phyloP scores from a whole-genome alignment of 2,888 invertebrate species.

The Eudemis profundana region DNA sequence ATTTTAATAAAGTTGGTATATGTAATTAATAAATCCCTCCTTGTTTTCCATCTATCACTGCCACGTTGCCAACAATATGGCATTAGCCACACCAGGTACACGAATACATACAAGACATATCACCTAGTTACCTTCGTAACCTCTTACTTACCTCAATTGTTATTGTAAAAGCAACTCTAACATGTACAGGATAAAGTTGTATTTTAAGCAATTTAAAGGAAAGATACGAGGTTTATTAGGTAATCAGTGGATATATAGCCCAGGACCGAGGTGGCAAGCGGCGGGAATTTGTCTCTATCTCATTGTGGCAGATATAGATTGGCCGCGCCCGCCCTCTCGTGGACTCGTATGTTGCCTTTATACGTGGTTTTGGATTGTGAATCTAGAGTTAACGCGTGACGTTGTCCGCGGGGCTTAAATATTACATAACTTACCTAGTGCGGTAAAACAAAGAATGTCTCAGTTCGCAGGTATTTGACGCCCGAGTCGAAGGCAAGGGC shows the following conservation, averaged over 20 bases:
- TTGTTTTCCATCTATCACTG: constrained; percentile 3
- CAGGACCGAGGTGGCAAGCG: constrained; percentile 25
- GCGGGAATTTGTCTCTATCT: constrained; percentile 66
- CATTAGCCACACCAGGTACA: constrained; percentile 28
- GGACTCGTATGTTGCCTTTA: constrained; percentile 44
- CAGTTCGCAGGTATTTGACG: too few relatives aligned
- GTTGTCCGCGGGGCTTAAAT: too few relatives aligned
- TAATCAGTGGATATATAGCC: constrained; percentile 11
- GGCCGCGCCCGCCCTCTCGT: constrained; percentile 50
- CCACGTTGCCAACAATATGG: constrained; percentile 19
- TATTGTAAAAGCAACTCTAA: neutral
- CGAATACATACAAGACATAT: neutral
- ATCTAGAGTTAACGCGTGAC: too few relatives aligned
- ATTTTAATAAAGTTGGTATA: neutral
- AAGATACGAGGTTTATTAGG: neutral
- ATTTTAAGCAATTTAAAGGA: neutral
- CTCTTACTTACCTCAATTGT: neutral
- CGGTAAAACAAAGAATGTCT: too few relatives aligned
- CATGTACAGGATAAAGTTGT: neutral
- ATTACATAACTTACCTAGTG: too few relatives aligned
- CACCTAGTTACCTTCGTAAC: constrained; percentile 5
- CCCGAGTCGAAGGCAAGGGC: too few relatives aligned
- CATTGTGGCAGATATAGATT: constrained; percentile 70
- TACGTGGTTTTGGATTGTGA: constrained; percentile 4
- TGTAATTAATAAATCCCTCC: constrained; percentile 5